These are phyloP conservation scores for Anoplopoma fimbria DNA, from an alignment of 2,113 vertebrate species.

Conservation along the genomic window DNA sequence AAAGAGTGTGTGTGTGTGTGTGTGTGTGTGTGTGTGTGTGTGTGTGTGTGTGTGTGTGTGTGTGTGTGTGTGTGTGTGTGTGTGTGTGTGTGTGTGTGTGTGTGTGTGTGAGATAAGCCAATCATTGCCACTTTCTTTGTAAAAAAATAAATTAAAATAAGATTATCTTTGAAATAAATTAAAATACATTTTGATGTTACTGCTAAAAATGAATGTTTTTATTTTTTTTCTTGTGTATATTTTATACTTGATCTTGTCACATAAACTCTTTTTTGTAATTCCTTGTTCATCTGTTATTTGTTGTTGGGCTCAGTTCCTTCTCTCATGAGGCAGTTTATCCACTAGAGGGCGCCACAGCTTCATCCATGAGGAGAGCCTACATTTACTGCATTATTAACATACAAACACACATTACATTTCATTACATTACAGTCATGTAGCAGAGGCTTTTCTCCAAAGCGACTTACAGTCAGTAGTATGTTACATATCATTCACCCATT, in stretches of 20 bases:
- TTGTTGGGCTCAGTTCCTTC: not conserved
- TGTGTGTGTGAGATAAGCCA: not conserved
- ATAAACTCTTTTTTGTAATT: not conserved
- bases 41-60: conserved; percentile 20
- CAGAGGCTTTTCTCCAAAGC: too few relatives aligned
- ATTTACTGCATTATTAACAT: too few relatives aligned
- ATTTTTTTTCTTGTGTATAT: not conserved
- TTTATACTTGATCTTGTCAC: not conserved
- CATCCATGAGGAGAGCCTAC: not conserved
- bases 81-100: conserved; percentile 11
- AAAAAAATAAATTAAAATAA: not conserved
- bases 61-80: conserved; percentile 18
- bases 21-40: conserved; percentile 27
- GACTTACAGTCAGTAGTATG: too few relatives aligned
- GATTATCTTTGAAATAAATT: not conserved
- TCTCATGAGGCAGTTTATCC: not conserved
- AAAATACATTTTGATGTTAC: not conserved
- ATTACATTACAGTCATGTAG: too few relatives aligned
- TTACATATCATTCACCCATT: too few relatives aligned
- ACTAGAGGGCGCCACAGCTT: not conserved
- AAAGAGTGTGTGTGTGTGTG: not conserved
- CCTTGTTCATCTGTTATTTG: not conserved
- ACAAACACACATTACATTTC: too few relatives aligned
- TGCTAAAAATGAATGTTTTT: not conserved
- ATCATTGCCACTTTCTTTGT: not conserved